These are phyloP conservation scores for Thecophora atra DNA, from an alignment of 2,888 invertebrate species.

Conservation along the genomic window DNA sequence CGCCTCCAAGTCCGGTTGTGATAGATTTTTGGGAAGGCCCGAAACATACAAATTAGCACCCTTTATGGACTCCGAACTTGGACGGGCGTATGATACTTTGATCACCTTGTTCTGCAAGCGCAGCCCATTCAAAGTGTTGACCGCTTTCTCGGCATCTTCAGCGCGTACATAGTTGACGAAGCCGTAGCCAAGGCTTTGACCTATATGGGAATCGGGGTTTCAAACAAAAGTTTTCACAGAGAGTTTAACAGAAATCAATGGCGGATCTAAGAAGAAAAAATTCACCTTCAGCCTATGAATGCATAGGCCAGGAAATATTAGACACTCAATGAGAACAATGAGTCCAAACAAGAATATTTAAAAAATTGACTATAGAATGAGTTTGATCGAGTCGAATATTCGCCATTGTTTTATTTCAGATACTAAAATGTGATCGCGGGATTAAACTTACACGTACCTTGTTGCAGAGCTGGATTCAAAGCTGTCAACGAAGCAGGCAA, in stretches of 20 bases:
- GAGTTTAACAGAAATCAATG: background rate
- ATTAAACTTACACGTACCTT: slow-evolving; percentile 55
- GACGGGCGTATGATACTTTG: slow-evolving; percentile 97
- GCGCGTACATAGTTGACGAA: slow-evolving; percentile 99
- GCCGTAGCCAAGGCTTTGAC: slow-evolving; percentile 99
- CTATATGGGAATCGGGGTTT: slow-evolving; percentile 61
- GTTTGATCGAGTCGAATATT: background rate
- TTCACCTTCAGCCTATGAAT: background rate
- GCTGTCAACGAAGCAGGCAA: slow-evolving; percentile 65
- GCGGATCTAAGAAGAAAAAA: slow-evolving; percentile 7
- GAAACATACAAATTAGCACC: slow-evolving; percentile 98
- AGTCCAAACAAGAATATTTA: too few relatives aligned
- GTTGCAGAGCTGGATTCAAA: slow-evolving; percentile 65
- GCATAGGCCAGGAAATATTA: too few relatives aligned
- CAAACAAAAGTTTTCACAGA: background rate
- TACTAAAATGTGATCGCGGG: slow-evolving; percentile 34
- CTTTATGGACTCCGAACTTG: slow-evolving; percentile 97
- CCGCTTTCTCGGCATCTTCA: slow-evolving; percentile 98
- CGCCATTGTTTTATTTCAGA: slow-evolving; percentile 8
- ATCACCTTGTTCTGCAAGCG: slow-evolving; percentile 99
- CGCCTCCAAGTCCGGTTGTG: slow-evolving; percentile 92
- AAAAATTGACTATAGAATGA: too few relatives aligned
- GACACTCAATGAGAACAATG: too few relatives aligned
- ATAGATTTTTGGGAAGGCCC: slow-evolving; percentile 96
- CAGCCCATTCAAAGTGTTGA: slow-evolving; percentile 96